A percentile compares a stretch with the other conserved stretches of the same genome.
These are phyloP conservation scores for Thaumatotibia leucotreta DNA, from an alignment of 1,140 invertebrate genomes.

Conservation along the genomic window DNA sequence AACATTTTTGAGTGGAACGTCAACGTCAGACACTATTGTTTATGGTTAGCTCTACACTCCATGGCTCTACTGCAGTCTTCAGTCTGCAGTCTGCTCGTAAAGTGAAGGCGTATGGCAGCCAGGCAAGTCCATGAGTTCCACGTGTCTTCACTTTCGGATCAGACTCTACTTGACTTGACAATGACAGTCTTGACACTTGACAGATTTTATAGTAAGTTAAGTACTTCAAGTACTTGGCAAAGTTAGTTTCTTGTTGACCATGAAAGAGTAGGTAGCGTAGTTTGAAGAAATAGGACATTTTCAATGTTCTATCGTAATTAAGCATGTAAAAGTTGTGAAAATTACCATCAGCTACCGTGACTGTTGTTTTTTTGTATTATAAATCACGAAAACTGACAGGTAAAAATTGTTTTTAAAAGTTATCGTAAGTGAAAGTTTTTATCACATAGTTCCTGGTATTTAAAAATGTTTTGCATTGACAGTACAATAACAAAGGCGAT, in stretches of 20 bases:
- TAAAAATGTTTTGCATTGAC: neutral
- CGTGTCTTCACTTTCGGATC: no score
- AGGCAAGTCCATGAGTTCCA: no score
- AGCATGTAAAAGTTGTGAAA: slow-evolving; percentile 34
- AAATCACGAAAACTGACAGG: slow-evolving; percentile 3
- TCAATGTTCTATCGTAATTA: slow-evolving; percentile 31
- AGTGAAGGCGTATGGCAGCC: no score
- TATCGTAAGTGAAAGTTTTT: neutral
- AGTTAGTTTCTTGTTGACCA: slow-evolving; percentile 38
- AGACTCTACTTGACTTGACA: no score
- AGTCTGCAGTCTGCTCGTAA: no score
- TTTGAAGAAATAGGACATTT: slow-evolving; percentile 30
- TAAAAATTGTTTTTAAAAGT: neutral
- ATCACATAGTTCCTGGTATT: neutral
- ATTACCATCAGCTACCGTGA: slow-evolving; percentile 30
- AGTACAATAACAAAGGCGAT: neutral
- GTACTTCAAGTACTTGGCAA: no score
- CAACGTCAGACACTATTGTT: neutral
- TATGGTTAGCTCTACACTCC: neutral
- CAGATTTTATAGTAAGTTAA: no score
- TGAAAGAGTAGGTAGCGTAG: slow-evolving; percentile 32
- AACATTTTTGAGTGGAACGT: neutral
- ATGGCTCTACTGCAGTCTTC: no score
- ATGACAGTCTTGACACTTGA: no score
- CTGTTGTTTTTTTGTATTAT: slow-evolving; percentile 33